Conservation (phyloP, 1,140 invertebrate genomes). For the Ephestia elutella region DNA sequence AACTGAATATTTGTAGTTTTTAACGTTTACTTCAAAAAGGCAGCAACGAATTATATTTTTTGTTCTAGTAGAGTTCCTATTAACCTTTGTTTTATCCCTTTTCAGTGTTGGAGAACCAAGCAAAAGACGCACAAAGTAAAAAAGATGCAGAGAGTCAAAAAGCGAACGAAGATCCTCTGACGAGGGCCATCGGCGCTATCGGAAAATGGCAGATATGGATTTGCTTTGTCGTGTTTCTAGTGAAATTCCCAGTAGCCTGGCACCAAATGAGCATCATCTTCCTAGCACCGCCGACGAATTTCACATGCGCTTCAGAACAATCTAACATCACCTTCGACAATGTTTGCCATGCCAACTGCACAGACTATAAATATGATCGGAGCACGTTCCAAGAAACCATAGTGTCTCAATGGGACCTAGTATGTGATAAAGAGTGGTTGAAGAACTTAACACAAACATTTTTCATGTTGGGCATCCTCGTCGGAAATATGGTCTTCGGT, state of each 20-base stretch:
- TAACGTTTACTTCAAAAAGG: too few species aligned
- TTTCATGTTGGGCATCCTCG: slow-evolving; percentile 84
- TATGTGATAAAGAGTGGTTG: slow-evolving; percentile 78
- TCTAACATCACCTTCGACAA: slow-evolving; percentile 46
- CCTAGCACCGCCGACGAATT: slow-evolving; percentile 76
- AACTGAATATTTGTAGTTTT: too few species aligned
- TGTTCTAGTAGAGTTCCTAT: too few species aligned
- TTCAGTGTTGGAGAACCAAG: slow-evolving; percentile 62
- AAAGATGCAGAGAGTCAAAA: slow-evolving; percentile 40
- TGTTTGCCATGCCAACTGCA: slow-evolving; percentile 70
- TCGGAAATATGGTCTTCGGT: slow-evolving; percentile 82
- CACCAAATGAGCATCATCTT: slow-evolving; percentile 81
- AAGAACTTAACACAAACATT: slow-evolving; percentile 82
- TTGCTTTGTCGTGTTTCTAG: slow-evolving; percentile 78
- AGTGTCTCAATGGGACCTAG: slow-evolving; percentile 83
- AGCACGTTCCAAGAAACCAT: slow-evolving; percentile 82
- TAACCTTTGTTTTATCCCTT: too few species aligned
- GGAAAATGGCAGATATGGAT: slow-evolving; percentile 83
- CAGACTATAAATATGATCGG: slow-evolving; percentile 76
- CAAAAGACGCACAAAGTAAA: slow-evolving; percentile 38
- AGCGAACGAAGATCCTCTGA: slow-evolving; percentile 45
- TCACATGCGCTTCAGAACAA: slow-evolving; percentile 42
- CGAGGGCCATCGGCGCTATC: slow-evolving; percentile 78
- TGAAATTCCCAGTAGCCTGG: slow-evolving; percentile 84
- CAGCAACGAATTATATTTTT: too few species aligned